These are phyloP conservation scores for Speoplatyrhinus poulsoni DNA, from an alignment of 2,113 vertebrate genomes.

Conservation along the genomic window DNA sequence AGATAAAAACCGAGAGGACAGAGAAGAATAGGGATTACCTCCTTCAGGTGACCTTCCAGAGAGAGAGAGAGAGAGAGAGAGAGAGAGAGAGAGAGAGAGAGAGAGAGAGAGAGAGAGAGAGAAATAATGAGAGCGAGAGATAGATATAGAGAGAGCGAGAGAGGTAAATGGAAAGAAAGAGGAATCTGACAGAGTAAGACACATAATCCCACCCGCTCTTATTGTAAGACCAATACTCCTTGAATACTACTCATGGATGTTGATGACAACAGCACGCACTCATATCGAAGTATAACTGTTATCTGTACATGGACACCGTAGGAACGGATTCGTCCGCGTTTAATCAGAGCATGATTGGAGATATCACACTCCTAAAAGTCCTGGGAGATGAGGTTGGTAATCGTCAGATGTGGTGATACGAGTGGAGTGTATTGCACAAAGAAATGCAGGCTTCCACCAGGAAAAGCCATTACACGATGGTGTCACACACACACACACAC, in stretches of 20 bases:
- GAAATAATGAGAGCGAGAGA: slow-evolving; percentile 27
- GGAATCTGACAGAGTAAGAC: slow-evolving; percentile 59
- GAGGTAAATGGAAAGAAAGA: slow-evolving; percentile 14
- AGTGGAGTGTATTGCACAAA: background rate
- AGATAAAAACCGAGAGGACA: slow-evolving; percentile 63
- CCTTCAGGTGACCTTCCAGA: slow-evolving; percentile 74
- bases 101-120: slow-evolving; percentile 8
- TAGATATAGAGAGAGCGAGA: slow-evolving; percentile 29
- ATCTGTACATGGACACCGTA: slow-evolving; percentile 50
- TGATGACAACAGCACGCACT: slow-evolving; percentile 39
- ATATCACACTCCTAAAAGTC: slow-evolving; percentile 18
- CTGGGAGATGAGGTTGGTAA: slow-evolving; percentile 14
- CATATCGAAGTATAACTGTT: slow-evolving; percentile 45
- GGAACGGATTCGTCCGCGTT: slow-evolving; percentile 56
- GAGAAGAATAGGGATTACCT: slow-evolving; percentile 69
- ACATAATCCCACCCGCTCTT: slow-evolving; percentile 65
- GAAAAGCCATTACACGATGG: slow-evolving; percentile 22
- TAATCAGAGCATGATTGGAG: slow-evolving; percentile 34
- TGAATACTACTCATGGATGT: slow-evolving; percentile 25
- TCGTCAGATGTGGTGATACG: slow-evolving; percentile 7
- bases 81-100: slow-evolving; percentile 22
- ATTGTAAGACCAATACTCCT: slow-evolving; percentile 43
- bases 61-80: slow-evolving; percentile 25
- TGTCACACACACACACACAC: slow-evolving; percentile 12
- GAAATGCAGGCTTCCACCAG: slow-evolving; percentile 20